phyloP scores from a whole-genome alignment of 2,797 vertebrate genomes.

The Spinus olivaceus region DNA sequence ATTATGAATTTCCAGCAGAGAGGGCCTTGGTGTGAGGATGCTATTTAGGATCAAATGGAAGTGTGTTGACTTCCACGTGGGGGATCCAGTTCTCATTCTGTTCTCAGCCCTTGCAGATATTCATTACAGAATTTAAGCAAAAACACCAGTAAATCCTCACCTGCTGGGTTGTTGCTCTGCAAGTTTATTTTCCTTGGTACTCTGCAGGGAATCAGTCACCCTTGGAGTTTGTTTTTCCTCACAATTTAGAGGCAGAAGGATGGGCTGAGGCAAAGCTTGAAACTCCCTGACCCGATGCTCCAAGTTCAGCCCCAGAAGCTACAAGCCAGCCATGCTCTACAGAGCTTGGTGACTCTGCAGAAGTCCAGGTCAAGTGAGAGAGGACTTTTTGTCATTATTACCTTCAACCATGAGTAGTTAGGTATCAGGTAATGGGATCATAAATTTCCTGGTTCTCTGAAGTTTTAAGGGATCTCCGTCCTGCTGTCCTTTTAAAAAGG shows the following conservation, averaged over 20 bases:
- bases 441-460: conserved; percentile 13
- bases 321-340: not conserved
- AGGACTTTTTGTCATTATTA: not conserved
- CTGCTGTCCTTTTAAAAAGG: not conserved
- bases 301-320: conserved; percentile 34
- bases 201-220: not conserved
- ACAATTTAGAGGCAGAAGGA: not conserved
- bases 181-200: conserved; percentile 20
- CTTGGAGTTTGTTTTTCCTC: conserved; percentile 24
- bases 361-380: not conserved
- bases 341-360: not conserved
- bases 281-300: conserved; percentile 8
- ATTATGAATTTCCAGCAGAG: not conserved
- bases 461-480: not conserved
- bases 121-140: not conserved
- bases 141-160: not conserved
- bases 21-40: not conserved
- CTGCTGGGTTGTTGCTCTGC: not conserved
- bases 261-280: not conserved
- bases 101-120: not conserved
- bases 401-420: not conserved
- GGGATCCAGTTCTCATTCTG: not conserved
- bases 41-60: not conserved
- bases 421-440: not conserved
- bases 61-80: not conserved